phyloP scores from a whole-genome alignment of 2,797 vertebrate species.

The Anguilla megastoma region DNA sequence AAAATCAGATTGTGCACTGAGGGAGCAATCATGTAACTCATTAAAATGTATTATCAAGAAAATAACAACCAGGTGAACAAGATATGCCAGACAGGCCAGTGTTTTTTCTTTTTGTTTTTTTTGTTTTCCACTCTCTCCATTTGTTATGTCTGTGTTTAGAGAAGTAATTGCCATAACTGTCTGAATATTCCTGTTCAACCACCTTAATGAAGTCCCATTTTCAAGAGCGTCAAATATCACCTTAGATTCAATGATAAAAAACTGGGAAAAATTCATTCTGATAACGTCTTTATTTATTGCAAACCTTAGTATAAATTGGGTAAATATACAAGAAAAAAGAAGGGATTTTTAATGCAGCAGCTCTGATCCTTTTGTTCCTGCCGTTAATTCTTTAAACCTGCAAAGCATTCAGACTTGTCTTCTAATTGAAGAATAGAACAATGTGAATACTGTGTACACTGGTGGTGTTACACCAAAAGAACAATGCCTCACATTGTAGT shows the following conservation, averaged over 20 bases:
- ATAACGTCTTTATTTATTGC: neutral
- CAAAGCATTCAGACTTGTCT: neutral
- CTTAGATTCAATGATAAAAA: neutral
- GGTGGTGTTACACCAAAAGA: neutral
- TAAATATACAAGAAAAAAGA: neutral
- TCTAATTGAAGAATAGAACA: neutral
- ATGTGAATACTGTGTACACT: conserved; percentile 11
- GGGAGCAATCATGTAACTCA: neutral
- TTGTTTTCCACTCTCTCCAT: conserved; percentile 12
- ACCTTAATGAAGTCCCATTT: neutral
- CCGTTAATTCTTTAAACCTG: neutral
- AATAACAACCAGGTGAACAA: conserved; percentile 62
- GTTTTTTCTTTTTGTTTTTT: neutral
- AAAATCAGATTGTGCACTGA: conserved; percentile 22
- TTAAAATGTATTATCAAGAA: conserved; percentile 37
- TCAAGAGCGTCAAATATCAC: neutral
- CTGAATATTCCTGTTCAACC: conserved; percentile 33
- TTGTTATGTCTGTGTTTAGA: conserved; percentile 38
- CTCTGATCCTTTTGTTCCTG: neutral
- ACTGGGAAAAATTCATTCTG: neutral
- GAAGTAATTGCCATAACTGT: conserved; percentile 24
- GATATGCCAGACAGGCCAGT: conserved; percentile 40
- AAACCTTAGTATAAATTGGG: neutral
- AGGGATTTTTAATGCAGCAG: neutral
- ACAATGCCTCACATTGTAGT: neutral